These are phyloP conservation scores for Pachydiplax longipennis DNA, from an alignment of 2,888 invertebrate genomes.

Conservation along the genomic window DNA sequence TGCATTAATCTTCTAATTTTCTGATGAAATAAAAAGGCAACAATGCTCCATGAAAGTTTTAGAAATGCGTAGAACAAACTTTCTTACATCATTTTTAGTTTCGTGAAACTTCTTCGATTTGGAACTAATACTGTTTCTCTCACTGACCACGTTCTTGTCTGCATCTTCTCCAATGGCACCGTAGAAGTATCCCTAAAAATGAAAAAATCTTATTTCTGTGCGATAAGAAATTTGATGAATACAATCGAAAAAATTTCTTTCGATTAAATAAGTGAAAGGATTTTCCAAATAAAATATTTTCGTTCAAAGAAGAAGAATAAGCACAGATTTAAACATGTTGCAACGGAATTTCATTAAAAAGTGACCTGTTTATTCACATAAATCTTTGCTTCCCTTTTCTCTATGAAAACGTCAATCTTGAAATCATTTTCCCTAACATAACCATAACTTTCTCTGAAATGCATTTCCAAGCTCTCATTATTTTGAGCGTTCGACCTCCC, in stretches of 20 bases:
- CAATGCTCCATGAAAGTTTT: background rate
- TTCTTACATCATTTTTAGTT: background rate
- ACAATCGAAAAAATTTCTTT: background rate
- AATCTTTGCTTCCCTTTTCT: no score
- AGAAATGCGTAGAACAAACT: background rate
- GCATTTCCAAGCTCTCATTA: no score
- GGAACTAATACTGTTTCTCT: background rate
- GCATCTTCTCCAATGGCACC: background rate
- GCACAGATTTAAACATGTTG: no score
- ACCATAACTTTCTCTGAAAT: no score
- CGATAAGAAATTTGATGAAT: background rate
- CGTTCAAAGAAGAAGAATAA: no score
- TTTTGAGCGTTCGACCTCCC: no score
- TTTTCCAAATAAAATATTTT: background rate
- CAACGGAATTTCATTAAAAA: no score
- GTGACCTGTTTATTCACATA: no score
- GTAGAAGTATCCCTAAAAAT: background rate
- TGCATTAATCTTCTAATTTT: no score
- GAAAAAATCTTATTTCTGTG: background rate
- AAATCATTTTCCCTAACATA: no score
- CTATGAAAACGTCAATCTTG: no score
- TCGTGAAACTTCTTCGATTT: background rate
- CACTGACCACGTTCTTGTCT: background rate
- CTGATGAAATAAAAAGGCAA: no score
- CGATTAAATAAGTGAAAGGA: background rate